A percentile compares a stretch with the other conserved stretches of the same genome.
Conservation (phyloP, 2,797 vertebrate genomes). For the Pelochelys cantorii region DNA sequence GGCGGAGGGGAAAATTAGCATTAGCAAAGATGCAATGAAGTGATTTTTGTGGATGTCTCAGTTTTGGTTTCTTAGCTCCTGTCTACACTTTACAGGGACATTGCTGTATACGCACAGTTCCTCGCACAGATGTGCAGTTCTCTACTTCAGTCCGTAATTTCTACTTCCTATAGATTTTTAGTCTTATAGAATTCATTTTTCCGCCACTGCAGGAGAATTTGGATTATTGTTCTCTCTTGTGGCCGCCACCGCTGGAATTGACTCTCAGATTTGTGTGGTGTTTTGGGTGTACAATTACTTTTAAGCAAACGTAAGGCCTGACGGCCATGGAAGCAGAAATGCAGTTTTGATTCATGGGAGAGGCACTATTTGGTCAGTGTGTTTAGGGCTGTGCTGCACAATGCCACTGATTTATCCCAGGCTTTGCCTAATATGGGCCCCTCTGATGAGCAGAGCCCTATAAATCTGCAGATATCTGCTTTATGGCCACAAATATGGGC, state of each 20-base stretch:
- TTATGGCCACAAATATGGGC: no score
- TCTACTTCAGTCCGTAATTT: not conserved
- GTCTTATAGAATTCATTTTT: not conserved
- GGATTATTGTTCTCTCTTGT: not conserved
- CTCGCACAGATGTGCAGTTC: accelerated
- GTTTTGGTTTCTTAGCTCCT: not conserved
- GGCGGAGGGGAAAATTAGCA: accelerated
- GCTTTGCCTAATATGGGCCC: no score
- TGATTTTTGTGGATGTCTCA: not conserved
- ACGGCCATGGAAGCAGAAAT: not conserved
- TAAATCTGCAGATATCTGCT: no score
- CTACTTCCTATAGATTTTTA: not conserved
- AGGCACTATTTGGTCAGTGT: accelerated
- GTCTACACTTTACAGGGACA: not conserved
- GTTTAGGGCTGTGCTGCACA: not conserved
- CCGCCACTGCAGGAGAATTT: not conserved
- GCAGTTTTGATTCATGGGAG: not conserved
- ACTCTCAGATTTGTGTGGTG: not conserved
- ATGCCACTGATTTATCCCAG: not conserved
- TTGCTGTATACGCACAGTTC: accelerated
- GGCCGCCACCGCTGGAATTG: not conserved
- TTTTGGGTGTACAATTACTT: not conserved
- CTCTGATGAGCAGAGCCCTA: not conserved
- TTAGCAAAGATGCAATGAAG: not conserved
- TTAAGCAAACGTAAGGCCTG: not conserved